Base-by-base conservation (phyloP, 2,888 invertebrate species). In the Melipona beecheii region DNA sequence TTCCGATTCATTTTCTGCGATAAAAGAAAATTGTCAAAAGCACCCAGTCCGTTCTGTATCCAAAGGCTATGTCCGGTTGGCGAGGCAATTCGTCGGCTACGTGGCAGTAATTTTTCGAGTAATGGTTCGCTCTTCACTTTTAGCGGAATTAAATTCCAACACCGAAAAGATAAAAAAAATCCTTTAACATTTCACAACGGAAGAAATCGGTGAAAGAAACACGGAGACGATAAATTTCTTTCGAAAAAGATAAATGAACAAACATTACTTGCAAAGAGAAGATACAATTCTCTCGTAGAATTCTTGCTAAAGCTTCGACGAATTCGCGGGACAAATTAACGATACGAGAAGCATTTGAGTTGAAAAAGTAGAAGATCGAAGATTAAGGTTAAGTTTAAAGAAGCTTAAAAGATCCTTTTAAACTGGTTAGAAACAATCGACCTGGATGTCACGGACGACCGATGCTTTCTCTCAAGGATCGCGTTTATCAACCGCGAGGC, bases 141-240 rank as follows among this genome's bases (percentile, higher is more conserved):
- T 60, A 80, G 60, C 68, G n/a, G 50, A 62, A 81, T 85, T 81
- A 78, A 85, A 78, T 78, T 75, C 36, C 73, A 65, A 68, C 66
- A 52, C 9, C 31, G 31, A 27, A 50, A 43, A 54, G 31, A 21
- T 2, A 27, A 70, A 65, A 66, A 56, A 9, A 36, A 0, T 9
- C 9, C 43, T 17, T 56, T 71, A n/a, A 19, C 5, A 36, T 31
- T 66, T 49, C 24, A 54, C 2, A 56, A 50, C 15, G 36, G 24
- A 80, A 80, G 56, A 74, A 52, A 50, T 5, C 17, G n/a, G 4
- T 24, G 27, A n/a, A 27, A 54, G 19, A 24, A 62, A 24, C n/a
- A 56, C n/a, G 21, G 6, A 58, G 58, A 24, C 43, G 19, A 19
- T 0, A 1, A 71, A 58, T 31, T 24, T 0, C 24, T 4, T 5